These are phyloP conservation scores for Rhagoletis pomonella DNA, from an alignment of 1,140 invertebrate genomes.

Conservation along the genomic window DNA sequence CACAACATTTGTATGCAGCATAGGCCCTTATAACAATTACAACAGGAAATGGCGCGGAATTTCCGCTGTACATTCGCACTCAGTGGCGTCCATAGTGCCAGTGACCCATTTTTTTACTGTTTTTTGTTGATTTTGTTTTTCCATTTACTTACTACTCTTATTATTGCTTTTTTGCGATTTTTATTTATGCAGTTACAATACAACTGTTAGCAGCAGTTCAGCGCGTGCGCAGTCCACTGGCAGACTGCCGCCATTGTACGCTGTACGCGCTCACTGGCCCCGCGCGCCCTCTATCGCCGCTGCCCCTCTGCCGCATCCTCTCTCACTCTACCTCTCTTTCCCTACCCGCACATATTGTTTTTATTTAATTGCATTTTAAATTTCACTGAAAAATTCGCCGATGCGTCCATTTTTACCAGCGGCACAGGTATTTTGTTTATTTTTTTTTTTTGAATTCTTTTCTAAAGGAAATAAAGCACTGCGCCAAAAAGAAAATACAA, in stretches of 20 bases:
- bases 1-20: neutral
- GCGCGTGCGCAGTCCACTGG: neutral
- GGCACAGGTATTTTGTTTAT: neutral
- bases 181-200: slow-evolving; percentile 19
- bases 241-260: neutral
- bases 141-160: neutral
- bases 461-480: neutral
- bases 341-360: slow-evolving; percentile 26
- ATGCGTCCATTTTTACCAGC: neutral
- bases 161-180: slow-evolving; percentile 14
- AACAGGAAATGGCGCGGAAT: slow-evolving; percentile 38
- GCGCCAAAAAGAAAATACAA: slow-evolving; percentile 5
- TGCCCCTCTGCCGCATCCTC: neutral
- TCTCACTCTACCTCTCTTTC: neutral
- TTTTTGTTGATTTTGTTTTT: neutral
- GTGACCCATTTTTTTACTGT: neutral
- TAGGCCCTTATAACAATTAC: slow-evolving; percentile 45
- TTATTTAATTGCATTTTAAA: slow-evolving; percentile 46
- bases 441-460: neutral
- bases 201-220: neutral
- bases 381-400: slow-evolving; percentile 39
- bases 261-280: too few relatives aligned
- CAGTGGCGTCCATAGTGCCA: neutral
- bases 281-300: neutral
- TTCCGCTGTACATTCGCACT: slow-evolving; percentile 6